Base-by-base conservation (phyloP, 2,888 invertebrate genomes). In the Pemphredon lugubris region DNA sequence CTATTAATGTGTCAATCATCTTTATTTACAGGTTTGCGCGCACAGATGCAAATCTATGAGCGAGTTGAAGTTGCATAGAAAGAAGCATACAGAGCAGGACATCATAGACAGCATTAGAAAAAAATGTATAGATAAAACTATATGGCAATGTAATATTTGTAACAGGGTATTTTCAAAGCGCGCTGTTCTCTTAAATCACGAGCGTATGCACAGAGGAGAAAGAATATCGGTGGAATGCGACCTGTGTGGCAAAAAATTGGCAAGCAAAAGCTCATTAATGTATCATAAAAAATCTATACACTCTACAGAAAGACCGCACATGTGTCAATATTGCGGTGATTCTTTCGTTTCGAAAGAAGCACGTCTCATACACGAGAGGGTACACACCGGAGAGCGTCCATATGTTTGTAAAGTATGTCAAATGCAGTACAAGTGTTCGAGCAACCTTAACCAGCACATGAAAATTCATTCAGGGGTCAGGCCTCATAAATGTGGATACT, bases 211-310 rank as follows among this genome's bases (percentile, higher is more conserved):
- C 37, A 73, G 61, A 2, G 75, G 60, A 7, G 81, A 86, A n/a
- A 84, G 78, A 37, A 30, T 30, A 3, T 59, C 42, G 9, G 23
- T 83, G 5, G 82, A 84, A 34, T 87, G 86, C 51, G 73, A 86
- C 5, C 77, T 83, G 23, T 89, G 88, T 26, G 86, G 84, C 0
- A 87, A 88, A 48, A 79, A 81, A 60, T 77, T 89, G 32, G 80
- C 86, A 0, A 86, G 80, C 37, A 86, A 84, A 59, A 82, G 73
- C 59, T 86, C 88, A 0, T 75, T 90, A 26, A 74, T 69, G 1
- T 89, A 89, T 55, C 91, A 92, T 82, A 86, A 89, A 77, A 87
- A 89, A 26, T 87, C 89, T 0, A 73, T 86, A 23, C 91, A 91
- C 81, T 87, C 88, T 32, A 89, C 87, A 0, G 90, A 90, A 57